Percentiles rank a stretch among this genome's conserved stretches.
phyloP scores from a whole-genome alignment of 1,140 invertebrate species.

The Leptinotarsa undecemlineata region DNA sequence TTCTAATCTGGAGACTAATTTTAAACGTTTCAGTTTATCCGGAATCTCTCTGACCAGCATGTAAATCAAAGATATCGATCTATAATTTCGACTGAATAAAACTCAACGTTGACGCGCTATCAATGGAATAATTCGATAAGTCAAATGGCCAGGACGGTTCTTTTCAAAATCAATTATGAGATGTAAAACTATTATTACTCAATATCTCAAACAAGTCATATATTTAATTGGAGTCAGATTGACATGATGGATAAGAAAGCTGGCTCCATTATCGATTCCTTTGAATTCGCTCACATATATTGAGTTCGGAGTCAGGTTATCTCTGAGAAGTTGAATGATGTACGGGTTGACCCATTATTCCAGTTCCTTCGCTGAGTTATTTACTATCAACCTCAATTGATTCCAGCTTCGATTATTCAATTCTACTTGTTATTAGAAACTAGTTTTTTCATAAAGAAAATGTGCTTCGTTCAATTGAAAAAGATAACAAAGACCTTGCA shows the following conservation, averaged over 20 bases:
- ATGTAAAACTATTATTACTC: constrained; percentile 49
- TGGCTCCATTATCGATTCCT: neutral
- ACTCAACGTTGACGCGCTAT: neutral
- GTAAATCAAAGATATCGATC: no score
- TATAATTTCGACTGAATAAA: neutral
- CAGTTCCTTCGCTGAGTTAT: no score
- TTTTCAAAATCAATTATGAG: constrained; percentile 44
- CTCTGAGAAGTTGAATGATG: neutral
- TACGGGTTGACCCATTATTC: neutral
- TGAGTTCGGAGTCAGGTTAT: neutral
- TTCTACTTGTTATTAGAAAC: no score
- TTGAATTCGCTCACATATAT: neutral
- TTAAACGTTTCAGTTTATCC: no score
- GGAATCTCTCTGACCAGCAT: no score
- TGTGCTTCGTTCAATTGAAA: no score
- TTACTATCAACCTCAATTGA: no score
- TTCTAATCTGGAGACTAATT: no score
- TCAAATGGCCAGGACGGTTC: constrained; percentile 30
- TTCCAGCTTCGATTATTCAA: no score
- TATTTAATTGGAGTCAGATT: constrained; percentile 49
- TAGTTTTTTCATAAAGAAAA: no score
- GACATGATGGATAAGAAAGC: constrained; percentile 12
- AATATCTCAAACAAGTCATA: constrained; percentile 48
- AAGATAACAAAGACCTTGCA: no score
- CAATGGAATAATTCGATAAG: constrained; percentile 35